Base-by-base conservation (phyloP, 2,113 vertebrate species). In the Pogona vitticeps region DNA sequence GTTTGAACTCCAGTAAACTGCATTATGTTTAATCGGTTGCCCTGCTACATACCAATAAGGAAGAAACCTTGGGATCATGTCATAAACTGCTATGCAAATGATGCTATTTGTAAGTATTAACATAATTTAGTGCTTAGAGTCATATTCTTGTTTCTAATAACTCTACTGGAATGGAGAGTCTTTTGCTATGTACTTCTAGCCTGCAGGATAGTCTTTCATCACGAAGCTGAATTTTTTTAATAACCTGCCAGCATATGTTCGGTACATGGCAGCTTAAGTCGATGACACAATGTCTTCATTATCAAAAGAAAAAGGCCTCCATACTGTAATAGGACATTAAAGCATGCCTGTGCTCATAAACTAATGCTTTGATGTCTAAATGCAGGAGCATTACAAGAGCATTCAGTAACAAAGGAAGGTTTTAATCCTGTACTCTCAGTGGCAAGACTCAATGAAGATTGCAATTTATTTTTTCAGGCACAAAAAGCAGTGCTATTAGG, bases 111-210 rank as follows among this genome's bases (percentile, higher is more conserved):
- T 97, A 96, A 96, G 95, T 96, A 97, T 97, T 97, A 97, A 96
- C 97, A 97, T 97, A 97, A 97, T 97, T 96, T 96, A 97, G 95
- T 96, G 96, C 96, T 97, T 96, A 97, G 94, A 97, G 96, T 97
- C 96, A 97, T 97, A 92, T 94, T 96, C 95, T 97, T 95, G 85
- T 97, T 96, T 94, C 96, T 96, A 97, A 97, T 97, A 97, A 97
- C 97, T 96, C 95, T 95, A 90, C 76, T 91, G 91, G 94, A 97
- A 96, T 96, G 95, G 95, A 96, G 94, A 95, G 90, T 83, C 92
- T 96, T 94, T 97, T 95, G 95, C 95, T 94, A 92, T 94, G 96
- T 95, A 92, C 96, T 97, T 91, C 94, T 96, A 96, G 97, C 97
- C 97, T 96, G 96, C 95, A 97, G 96, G 96, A 97, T 90, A 97